Evolutionary conservation across 2,797 vertebrate species (phyloP), one percentile per base, ranked within the genome.

Genomic region (Ciconia nigra): DNA sequence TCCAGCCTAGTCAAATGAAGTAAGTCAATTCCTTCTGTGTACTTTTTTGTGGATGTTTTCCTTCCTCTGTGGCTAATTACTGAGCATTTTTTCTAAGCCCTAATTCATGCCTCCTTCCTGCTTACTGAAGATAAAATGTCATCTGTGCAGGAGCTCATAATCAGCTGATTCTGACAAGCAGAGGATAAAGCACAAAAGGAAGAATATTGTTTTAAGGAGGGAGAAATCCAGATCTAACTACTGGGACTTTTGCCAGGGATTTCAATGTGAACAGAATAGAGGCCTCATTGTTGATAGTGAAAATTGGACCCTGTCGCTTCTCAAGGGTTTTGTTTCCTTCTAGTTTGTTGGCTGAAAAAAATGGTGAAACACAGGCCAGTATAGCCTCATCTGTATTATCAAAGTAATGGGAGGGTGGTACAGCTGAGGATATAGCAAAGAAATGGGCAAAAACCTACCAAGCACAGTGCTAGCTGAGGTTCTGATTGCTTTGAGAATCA

Each of bases 11-110:
- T 90, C 95, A 93, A 92, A 96, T 58, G 58, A 84, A 94, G 42
- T 80, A 28, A 96, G 65, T 87, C 33, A 87, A 47, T 89, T 92
- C 52, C 72, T 93, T 95, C 83, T 83, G 63, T 52, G 57, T 83
- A 92, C 74, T 70, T 87, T 90, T 92, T 92, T 87, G 82, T 42
- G 39, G 83, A 95, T 95, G 90, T 73, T 91, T 96, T 97, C 83
- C 96, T 96, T 98, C 97, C 97, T 97, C 77, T 39, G 86, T 96
- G 91, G 95, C 94, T 98, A 94, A 98, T 98, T 97, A 98, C 61
- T 95, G 72, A 93, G 83, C 37, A 39, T 93, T 95, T 94, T 92
- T 89, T 88, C 74, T 77, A 94, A 97, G 88, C 91, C 93, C 84
- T 97, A 98, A 97, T 97, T 95, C 96, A 71, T 89, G 87, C 71